These are phyloP conservation scores for Ciona savignyi DNA, from an alignment of 23 tunicate genomes.

Conservation along the genomic window DNA sequence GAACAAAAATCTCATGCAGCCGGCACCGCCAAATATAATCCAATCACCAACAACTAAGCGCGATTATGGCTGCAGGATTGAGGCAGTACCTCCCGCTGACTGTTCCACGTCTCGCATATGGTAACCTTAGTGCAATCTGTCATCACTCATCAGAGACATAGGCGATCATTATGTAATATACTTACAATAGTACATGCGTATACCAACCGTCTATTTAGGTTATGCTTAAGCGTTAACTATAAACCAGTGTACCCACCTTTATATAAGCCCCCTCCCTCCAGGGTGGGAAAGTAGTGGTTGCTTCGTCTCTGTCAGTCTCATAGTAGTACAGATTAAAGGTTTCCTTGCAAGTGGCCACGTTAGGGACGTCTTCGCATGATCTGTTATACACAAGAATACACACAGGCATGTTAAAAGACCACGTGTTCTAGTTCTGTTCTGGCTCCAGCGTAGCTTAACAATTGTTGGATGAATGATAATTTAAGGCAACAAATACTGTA, in stretches of 20 bases:
- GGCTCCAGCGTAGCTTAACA: too few species aligned
- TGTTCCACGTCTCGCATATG: neutral
- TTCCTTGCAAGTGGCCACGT: slow-evolving; percentile 97
- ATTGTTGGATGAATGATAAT: too few species aligned
- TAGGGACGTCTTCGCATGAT: slow-evolving; percentile 76
- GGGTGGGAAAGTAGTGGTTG: slow-evolving; percentile 86
- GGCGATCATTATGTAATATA: too few species aligned
- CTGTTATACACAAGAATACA: slow-evolving; percentile 21
- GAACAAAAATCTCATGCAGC: neutral
- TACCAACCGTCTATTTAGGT: too few species aligned
- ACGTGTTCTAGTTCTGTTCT: too few species aligned
- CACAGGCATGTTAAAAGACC: too few species aligned
- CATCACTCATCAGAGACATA: too few species aligned
- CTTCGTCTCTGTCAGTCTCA: slow-evolving; percentile 86
- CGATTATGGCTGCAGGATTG: neutral
- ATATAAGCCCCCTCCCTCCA: slow-evolving; percentile 76
- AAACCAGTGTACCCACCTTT: too few species aligned
- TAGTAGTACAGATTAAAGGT: slow-evolving; percentile 89
- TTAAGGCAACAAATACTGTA: too few species aligned
- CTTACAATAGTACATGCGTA: too few species aligned
- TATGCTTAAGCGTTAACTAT: too few species aligned
- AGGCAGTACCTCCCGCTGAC: neutral
- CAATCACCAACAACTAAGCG: neutral
- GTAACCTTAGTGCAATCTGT: neutral
- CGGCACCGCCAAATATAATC: neutral